Evolutionary conservation across 2,113 vertebrate genomes (phyloP), one percentile per base, ranked within the genome.

Genomic region (Baryphthengus martii): DNA sequence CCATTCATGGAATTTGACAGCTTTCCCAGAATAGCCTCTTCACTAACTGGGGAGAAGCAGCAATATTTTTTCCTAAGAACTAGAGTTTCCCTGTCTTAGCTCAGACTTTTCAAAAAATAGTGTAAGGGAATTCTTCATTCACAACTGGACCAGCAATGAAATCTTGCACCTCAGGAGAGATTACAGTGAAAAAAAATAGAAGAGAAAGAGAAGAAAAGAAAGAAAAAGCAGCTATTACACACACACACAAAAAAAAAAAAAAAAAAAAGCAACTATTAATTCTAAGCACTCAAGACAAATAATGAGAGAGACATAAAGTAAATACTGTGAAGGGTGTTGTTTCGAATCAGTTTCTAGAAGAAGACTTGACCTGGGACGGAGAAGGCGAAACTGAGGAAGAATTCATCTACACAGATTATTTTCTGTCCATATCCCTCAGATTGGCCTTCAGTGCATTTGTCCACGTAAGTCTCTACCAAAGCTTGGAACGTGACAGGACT

Each of bases 11-110:
- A 90, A 83, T 94, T 86, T 45, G 45, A 91, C 66, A 63, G 56
- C 55, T 78, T 91, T 33, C 75, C 71, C 68, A 84, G 61, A 93
- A 95, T 77, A 96, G 91, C 11, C 49, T 88, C 74, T 40, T 73
- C 88, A 72, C 90, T 96, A 78, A 95, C 17, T 40, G n/a, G 67
- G 65, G 47, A 96, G 40, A 92, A 1, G 5, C 16, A 67, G 8
- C 3, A 89, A 40, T 72, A 52, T 47, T 91, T 93, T 95, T 95
- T 88, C 75, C 75, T 70, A 88, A 93, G 63, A 91, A 63, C 37
- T 59, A 45, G 52, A 84, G 44, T 58, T 40, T 70, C 40, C 80
- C 29, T 82, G 7, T 82, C 89, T 88, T 88, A 71, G 55, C 53
- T 56, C 11, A 50, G 74, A 92, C 53, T 85, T 70, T 67, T 73